Conservation (phyloP, 53 echinoderm and acorn worm genomes). For the Apostichopus leukothele region DNA sequence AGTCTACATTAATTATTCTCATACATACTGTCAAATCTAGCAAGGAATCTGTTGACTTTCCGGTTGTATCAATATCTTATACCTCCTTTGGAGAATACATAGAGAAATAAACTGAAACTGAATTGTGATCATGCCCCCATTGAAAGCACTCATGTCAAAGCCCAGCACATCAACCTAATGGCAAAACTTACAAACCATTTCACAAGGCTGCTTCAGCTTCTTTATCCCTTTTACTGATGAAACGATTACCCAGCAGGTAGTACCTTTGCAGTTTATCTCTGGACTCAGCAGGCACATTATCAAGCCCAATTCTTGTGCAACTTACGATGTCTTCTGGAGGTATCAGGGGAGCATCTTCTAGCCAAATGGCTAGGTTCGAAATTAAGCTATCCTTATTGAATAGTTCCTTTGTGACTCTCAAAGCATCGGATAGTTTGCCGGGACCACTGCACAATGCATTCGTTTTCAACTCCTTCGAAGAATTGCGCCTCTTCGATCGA, state of each 20-base stretch:
- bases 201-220: slow-evolving; percentile 51
- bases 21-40: too few relatives aligned
- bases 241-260: slow-evolving; percentile 67
- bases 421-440: slow-evolving; percentile 73
- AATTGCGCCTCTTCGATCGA: slow-evolving; percentile 53
- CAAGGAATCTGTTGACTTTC: too few relatives aligned
- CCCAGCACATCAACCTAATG: too few relatives aligned
- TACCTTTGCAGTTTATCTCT: slow-evolving; percentile 79
- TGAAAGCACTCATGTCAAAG: too few relatives aligned
- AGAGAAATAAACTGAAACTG: too few relatives aligned
- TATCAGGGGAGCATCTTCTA: slow-evolving; percentile 62
- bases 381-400: slow-evolving; percentile 50
- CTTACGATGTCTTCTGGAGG: slow-evolving; percentile 62
- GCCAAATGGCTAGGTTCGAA: slow-evolving; percentile 56
- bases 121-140: too few relatives aligned
- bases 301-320: slow-evolving; percentile 86
- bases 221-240: slow-evolving; percentile 84
- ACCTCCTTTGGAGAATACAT: too few relatives aligned
- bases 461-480: slow-evolving; percentile 63
- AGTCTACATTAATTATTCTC: too few relatives aligned
- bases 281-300: slow-evolving; percentile 71
- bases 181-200: too few relatives aligned
- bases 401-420: slow-evolving; percentile 62
- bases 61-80: too few relatives aligned
- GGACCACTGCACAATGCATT: slow-evolving; percentile 93